Percentiles rank a stretch among this genome's conserved stretches.
phyloP scores from a whole-genome alignment of 2,888 invertebrate species.

The Dasypogon diadema region DNA sequence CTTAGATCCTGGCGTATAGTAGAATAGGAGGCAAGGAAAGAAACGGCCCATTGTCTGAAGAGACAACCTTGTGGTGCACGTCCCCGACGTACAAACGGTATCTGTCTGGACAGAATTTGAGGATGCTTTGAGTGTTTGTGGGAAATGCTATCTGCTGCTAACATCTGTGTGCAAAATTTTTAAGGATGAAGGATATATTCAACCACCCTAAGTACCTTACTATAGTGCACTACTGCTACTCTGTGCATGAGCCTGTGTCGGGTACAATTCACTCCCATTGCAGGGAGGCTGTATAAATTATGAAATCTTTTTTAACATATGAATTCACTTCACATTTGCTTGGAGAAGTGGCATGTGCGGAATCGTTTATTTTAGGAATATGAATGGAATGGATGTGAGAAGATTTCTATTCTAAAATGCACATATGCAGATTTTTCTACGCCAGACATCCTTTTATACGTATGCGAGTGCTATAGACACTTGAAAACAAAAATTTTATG shows the following conservation, averaged over 20 bases:
- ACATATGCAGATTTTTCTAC: slow-evolving; percentile 42
- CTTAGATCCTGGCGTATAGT: too few species aligned
- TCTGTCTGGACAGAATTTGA: slow-evolving; percentile 42
- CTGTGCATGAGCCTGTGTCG: not conserved
- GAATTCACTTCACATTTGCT: slow-evolving; percentile 47
- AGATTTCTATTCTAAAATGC: slow-evolving; percentile 34
- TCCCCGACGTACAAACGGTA: slow-evolving; percentile 31
- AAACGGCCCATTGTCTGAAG: slow-evolving; percentile 11
- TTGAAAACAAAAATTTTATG: slow-evolving; percentile 43
- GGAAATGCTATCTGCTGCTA: slow-evolving; percentile 37
- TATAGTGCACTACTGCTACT: not conserved
- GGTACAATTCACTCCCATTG: not conserved
- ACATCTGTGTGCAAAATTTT: slow-evolving; percentile 41
- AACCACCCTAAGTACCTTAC: slow-evolving; percentile 7
- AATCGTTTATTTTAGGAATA: slow-evolving; percentile 46
- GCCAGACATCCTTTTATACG: slow-evolving; percentile 23
- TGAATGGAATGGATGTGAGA: slow-evolving; percentile 46
- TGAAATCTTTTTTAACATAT: slow-evolving; percentile 47
- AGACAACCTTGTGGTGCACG: slow-evolving; percentile 40
- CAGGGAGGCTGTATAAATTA: slow-evolving; percentile 46
- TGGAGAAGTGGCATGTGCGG: slow-evolving; percentile 44
- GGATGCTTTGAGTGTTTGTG: slow-evolving; percentile 47
- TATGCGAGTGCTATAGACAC: slow-evolving; percentile 13
- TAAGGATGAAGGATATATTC: slow-evolving; percentile 6
- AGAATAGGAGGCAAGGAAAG: slow-evolving; percentile 31